Conservation (phyloP, 2,888 invertebrate species). For the Ecdyonurus torrentis region DNA sequence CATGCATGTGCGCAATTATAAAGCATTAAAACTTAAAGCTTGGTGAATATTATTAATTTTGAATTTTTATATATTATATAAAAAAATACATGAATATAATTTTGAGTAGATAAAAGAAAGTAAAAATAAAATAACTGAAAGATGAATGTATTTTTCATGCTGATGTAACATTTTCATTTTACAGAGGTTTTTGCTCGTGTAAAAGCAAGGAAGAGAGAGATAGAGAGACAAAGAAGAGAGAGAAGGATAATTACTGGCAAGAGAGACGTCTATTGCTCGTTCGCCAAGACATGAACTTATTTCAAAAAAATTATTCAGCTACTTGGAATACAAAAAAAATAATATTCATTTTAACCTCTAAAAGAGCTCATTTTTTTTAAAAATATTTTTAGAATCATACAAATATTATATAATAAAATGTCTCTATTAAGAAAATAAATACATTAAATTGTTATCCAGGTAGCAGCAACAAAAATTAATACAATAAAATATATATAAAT, state of each 20-base stretch:
- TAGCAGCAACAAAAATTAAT: no score
- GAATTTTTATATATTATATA: background rate
- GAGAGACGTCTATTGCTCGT: constrained; percentile 5
- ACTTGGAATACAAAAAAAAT: no score
- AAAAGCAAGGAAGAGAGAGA: background rate
- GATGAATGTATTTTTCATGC: background rate
- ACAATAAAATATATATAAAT: no score
- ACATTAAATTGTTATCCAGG: no score
- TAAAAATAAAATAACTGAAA: background rate
- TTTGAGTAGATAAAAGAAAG: background rate
- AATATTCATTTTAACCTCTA: no score
- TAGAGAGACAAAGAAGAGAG: constrained; percentile 2
- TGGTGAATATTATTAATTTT: no score
- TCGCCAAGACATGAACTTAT: background rate
- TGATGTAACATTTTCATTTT: background rate
- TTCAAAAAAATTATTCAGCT: no score
- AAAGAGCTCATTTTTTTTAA: no score
- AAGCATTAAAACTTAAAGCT: background rate
- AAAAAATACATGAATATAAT: background rate
- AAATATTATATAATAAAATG: no score
- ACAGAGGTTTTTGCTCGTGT: background rate
- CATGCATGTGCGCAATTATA: background rate
- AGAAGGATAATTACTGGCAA: background rate
- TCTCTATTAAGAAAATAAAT: no score
- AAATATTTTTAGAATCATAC: no score